Conservation (phyloP, 2,797 vertebrate genomes). For the Zenarchopterus dispar region DNA sequence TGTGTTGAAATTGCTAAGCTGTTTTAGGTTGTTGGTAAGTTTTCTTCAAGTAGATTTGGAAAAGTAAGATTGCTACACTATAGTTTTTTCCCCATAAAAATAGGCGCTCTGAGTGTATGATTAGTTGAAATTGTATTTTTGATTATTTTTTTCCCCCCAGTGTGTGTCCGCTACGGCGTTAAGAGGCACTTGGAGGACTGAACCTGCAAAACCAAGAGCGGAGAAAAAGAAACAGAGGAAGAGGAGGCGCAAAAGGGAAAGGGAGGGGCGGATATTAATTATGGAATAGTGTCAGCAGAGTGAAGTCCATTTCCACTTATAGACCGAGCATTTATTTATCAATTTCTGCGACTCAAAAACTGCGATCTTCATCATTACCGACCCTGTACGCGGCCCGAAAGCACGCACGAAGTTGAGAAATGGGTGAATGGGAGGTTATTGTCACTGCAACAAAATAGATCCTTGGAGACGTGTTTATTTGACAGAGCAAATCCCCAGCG, state of each 20-base stretch:
- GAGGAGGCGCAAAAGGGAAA: conserved; percentile 10
- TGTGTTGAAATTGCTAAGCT: too few species aligned
- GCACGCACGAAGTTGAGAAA: conserved; percentile 18
- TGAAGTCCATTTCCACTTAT: conserved; percentile 60
- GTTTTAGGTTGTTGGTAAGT: too few species aligned
- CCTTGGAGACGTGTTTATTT: conserved; percentile 78
- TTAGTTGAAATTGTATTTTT: too few species aligned
- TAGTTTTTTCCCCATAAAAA: too few species aligned
- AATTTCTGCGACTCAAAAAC: conserved; percentile 18
- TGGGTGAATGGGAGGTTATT: conserved; percentile 52
- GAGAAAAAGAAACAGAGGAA: conserved; percentile 10
- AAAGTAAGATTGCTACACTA: too few species aligned
- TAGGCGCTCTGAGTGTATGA: too few species aligned
- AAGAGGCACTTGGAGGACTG: conserved; percentile 43
- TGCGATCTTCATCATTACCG: too few species aligned
- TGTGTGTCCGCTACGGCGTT: conserved; percentile 38
- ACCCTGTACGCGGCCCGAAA: too few species aligned
- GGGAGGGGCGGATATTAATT: conserved; percentile 63
- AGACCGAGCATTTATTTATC: conserved; percentile 38
- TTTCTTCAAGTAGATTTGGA: too few species aligned
- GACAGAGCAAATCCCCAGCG: conserved; percentile 75
- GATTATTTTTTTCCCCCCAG: too few species aligned
- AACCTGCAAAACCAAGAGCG: conserved; percentile 31
- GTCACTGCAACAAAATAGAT: conserved; percentile 67
- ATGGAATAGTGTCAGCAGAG: conserved; percentile 58